A percentile compares a stretch with the other conserved stretches of the same genome.
Evolutionary conservation across 2,113 vertebrate species (phyloP).

Genomic region (Cyprinus carpio): DNA sequence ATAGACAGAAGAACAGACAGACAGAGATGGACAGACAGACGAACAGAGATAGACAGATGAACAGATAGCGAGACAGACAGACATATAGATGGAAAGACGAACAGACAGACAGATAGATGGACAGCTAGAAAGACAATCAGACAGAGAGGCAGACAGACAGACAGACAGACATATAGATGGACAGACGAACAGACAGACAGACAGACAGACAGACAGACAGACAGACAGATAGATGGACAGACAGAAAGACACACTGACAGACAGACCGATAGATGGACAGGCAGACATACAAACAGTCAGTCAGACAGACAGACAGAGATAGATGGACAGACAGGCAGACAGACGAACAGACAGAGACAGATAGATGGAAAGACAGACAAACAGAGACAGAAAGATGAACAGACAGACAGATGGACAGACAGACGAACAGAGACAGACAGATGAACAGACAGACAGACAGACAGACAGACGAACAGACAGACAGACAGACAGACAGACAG

Average conservation of each 20-base stretch:
- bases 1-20: accelerated
- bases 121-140: accelerated
- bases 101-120: accelerated
- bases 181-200: accelerated
- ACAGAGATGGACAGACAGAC: not conserved
- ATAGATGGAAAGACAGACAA: not conserved
- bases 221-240: not conserved
- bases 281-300: not conserved
- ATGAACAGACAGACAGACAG: not conserved
- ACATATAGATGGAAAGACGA: accelerated
- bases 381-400: not conserved
- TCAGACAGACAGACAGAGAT: not conserved
- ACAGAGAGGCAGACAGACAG: accelerated
- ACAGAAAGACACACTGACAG: accelerated
- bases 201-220: accelerated
- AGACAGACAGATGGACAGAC: not conserved
- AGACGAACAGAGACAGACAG: not conserved
- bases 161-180: accelerated
- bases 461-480: not conserved
- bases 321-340: not conserved
- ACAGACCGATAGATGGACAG: not conserved
- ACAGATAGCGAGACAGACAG: not conserved
- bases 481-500: not conserved
- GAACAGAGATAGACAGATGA: accelerated
- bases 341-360: not conserved